Percentiles rank a stretch among this genome's conserved stretches.
Evolutionary conservation across 2,888 invertebrate genomes (phyloP).

Genomic region (Patella pellucida): DNA sequence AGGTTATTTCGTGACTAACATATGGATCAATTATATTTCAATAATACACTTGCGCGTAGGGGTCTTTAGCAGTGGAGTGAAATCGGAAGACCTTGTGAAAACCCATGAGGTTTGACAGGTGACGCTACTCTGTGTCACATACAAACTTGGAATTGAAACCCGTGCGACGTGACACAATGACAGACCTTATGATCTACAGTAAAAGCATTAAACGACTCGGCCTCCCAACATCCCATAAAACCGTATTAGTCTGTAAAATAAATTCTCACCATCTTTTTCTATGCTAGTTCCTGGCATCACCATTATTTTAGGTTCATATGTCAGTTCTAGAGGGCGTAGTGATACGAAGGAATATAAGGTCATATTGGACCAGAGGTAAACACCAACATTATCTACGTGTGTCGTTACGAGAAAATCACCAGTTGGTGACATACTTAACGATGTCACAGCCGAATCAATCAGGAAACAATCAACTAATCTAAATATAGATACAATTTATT

Average conservation of each 20-base stretch:
- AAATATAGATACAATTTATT: constrained; percentile 24
- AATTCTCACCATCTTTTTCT: neutral
- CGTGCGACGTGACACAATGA: too few relatives aligned
- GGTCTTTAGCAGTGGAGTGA: too few relatives aligned
- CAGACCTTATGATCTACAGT: too few relatives aligned
- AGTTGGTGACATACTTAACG: constrained; percentile 89
- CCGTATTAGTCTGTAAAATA: neutral
- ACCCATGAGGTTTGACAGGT: too few relatives aligned
- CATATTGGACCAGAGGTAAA: constrained; percentile 94
- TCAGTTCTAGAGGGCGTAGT: constrained; percentile 74
- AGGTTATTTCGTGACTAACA: too few relatives aligned
- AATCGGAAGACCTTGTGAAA: too few relatives aligned
- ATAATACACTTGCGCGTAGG: too few relatives aligned
- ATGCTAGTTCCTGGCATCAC: constrained; percentile 57
- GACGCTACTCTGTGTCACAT: too few relatives aligned
- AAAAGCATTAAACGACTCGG: too few relatives aligned
- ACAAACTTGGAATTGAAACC: too few relatives aligned
- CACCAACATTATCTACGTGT: constrained; percentile 88
- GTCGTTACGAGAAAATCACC: constrained; percentile 91
- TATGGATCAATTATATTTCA: too few relatives aligned
- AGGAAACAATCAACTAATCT: constrained; percentile 74
- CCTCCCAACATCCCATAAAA: neutral
- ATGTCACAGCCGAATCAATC: constrained; percentile 85
- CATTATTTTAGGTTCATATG: constrained; percentile 68
- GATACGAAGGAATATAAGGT: constrained; percentile 86